phyloP scores from a whole-genome alignment of 1,140 invertebrate species.

The Polyergus mexicanus region DNA sequence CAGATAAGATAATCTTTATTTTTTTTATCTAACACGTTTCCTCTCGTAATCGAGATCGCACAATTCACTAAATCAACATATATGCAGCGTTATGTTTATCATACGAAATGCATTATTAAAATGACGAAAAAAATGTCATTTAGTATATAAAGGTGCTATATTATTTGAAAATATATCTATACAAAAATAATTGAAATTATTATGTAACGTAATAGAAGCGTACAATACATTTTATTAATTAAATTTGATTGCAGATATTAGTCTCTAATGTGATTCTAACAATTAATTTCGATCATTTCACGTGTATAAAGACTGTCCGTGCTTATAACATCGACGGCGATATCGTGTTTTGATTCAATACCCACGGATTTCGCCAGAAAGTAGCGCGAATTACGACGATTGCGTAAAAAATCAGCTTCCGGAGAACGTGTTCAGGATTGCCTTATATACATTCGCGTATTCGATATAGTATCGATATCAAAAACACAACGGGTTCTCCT shows the following conservation, averaged over 20 bases:
- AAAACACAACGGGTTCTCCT: not conserved
- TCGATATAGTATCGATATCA: not conserved
- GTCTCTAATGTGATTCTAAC: not conserved
- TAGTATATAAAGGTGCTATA: no score
- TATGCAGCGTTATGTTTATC: not conserved
- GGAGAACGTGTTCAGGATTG: not conserved
- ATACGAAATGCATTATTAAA: not conserved
- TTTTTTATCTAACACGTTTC: not conserved
- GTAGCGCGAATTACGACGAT: conserved; percentile 23
- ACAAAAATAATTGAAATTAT: not conserved
- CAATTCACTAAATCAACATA: not conserved
- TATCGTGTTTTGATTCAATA: conserved; percentile 48
- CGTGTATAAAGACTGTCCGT: conserved; percentile 3
- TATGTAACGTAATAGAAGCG: no score
- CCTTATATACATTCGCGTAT: not conserved
- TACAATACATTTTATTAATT: no score
- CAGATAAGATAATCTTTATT: not conserved
- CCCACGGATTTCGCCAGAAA: conserved; percentile 16
- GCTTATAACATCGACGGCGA: conserved; percentile 27
- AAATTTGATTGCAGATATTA: not conserved
- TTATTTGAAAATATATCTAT: not conserved
- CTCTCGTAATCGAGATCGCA: not conserved
- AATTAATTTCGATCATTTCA: conserved; percentile 20
- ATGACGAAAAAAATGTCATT: no score
- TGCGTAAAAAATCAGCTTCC: not conserved